These are phyloP conservation scores for Lingula anatina DNA, from an alignment of 2,888 invertebrate genomes.

Conservation along the genomic window DNA sequence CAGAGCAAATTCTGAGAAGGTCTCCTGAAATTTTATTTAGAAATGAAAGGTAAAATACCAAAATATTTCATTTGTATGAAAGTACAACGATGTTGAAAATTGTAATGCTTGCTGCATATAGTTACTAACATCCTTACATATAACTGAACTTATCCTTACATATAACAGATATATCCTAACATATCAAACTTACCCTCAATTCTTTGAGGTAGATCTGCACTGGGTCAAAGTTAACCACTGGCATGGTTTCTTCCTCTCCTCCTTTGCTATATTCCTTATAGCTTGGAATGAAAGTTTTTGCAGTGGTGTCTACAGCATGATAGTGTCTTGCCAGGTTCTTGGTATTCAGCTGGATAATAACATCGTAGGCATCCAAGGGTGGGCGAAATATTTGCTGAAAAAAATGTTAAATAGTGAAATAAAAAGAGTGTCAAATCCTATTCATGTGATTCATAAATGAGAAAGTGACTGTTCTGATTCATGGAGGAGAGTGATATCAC, in stretches of 20 bases:
- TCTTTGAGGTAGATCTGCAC: slow-evolving; percentile 67
- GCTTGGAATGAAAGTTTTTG: not conserved
- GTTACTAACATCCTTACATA: no score
- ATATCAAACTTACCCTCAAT: slow-evolving; percentile 64
- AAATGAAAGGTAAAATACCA: not conserved
- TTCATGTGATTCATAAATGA: no score
- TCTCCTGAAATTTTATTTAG: slow-evolving; percentile 42
- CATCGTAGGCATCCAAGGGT: slow-evolving; percentile 68
- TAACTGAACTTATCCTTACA: no score
- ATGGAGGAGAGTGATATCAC: not conserved
- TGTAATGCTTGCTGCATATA: no score
- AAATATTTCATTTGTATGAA: not conserved
- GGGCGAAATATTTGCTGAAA: slow-evolving; percentile 61
- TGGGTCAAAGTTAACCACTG: slow-evolving; percentile 74
- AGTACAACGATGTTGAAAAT: not conserved
- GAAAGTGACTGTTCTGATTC: no score
- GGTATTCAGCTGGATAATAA: slow-evolving; percentile 65
- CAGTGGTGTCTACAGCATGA: slow-evolving; percentile 53
- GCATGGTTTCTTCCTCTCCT: slow-evolving; percentile 56
- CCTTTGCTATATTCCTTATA: slow-evolving; percentile 9
- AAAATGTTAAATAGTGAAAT: not conserved
- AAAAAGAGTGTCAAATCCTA: not conserved
- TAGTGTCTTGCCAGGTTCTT: slow-evolving; percentile 53
- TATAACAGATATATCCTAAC: no score
- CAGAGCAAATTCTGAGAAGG: slow-evolving; percentile 65